A percentile compares a stretch with the other conserved stretches of the same genome.
These are phyloP conservation scores for Hydrochoerus hydrochaeris DNA, from an alignment of 2,113 vertebrate genomes.

Conservation along the genomic window DNA sequence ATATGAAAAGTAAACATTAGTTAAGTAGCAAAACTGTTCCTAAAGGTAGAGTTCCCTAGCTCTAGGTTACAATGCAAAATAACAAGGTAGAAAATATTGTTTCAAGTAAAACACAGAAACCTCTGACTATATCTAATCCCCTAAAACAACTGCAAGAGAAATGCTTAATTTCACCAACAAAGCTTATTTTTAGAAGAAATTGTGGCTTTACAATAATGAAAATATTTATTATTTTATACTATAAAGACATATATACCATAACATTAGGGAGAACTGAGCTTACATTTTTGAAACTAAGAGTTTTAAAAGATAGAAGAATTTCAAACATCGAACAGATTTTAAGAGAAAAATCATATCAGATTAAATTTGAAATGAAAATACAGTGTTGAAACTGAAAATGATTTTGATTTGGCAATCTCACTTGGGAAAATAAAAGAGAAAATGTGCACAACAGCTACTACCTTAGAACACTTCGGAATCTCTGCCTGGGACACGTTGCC, in stretches of 20 bases:
- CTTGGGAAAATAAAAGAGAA: neutral
- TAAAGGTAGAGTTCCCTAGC: neutral
- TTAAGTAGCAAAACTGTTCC: neutral
- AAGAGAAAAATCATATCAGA: neutral
- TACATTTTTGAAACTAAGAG: neutral
- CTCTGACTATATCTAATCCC: neutral
- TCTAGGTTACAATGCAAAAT: neutral
- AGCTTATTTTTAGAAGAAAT: neutral
- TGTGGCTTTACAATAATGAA: neutral
- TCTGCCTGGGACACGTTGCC: neutral
- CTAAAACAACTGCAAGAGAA: neutral
- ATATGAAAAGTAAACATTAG: neutral
- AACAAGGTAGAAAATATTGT: neutral
- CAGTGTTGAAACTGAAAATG: neutral
- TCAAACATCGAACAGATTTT: neutral
- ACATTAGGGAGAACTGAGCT: neutral
- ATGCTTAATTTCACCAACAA: neutral
- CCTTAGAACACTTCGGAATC: neutral
- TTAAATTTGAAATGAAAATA: slow-evolving; percentile 2
- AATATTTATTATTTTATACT: neutral
- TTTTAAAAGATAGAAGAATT: neutral
- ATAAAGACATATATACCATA: neutral
- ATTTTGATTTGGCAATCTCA: neutral
- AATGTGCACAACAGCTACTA: too few species aligned
- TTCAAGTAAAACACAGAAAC: neutral